These are phyloP conservation scores for Erethizon dorsatum DNA, from an alignment of 2,797 vertebrate genomes.

Conservation along the genomic window DNA sequence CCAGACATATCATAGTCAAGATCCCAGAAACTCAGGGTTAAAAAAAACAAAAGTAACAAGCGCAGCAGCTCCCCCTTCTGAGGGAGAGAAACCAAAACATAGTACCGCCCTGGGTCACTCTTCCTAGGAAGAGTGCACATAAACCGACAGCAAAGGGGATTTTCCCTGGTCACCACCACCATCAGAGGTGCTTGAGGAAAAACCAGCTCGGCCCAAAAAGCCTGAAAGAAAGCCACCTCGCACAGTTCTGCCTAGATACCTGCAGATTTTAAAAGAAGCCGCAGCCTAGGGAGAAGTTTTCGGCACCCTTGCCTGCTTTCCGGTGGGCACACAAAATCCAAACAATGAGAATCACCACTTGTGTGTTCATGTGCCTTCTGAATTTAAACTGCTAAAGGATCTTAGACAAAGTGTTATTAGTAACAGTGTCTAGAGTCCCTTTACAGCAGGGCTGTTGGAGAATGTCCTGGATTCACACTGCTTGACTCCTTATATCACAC, in stretches of 20 bases:
- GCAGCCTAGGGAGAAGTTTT: not conserved
- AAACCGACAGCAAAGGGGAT: not conserved
- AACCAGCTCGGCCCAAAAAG: not conserved
- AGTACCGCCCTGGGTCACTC: not conserved
- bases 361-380: not conserved
- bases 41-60: not conserved
- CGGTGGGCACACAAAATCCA: not conserved
- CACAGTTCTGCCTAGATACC: not conserved
- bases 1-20: no score
- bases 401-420: not conserved
- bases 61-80: not conserved
- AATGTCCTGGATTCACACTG: not conserved
- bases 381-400: not conserved
- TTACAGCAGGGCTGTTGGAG: not conserved
- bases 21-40: no score
- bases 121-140: not conserved
- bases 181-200: not conserved
- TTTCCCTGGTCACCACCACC: not conserved
- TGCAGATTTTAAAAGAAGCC: not conserved
- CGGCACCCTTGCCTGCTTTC: not conserved
- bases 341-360: not conserved
- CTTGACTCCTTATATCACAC: not conserved
- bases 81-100: not conserved
- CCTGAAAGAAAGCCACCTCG: not conserved
- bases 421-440: not conserved